Evolutionary conservation across 2,888 invertebrate genomes (phyloP).

Genomic region (Acanthosepion esculentum): DNA sequence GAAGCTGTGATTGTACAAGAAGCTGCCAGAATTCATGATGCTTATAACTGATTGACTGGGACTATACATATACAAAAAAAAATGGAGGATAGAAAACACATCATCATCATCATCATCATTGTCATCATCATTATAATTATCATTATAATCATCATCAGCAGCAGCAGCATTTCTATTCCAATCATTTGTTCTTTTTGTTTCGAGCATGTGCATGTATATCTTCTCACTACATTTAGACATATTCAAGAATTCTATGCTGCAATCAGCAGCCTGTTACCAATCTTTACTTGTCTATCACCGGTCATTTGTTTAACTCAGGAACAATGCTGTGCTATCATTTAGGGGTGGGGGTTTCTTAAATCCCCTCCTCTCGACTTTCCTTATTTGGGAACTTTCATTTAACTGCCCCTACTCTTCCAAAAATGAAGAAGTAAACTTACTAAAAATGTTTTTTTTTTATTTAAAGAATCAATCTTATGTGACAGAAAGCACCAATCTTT

Average conservation of each 20-base stretch:
- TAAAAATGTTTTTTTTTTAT: neutral
- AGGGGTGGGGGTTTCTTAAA: neutral
- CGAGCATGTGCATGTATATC: neutral
- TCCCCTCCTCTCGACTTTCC: neutral
- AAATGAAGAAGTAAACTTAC: neutral
- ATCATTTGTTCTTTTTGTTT: neutral
- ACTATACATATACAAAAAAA: neutral
- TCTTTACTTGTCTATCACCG: neutral
- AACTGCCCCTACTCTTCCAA: neutral
- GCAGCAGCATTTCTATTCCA: neutral
- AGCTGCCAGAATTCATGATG: slow-evolving; percentile 65
- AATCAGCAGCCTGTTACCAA: neutral
- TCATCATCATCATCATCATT: slow-evolving; percentile 37
- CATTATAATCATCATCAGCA: neutral
- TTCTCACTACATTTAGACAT: neutral
- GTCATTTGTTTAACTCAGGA: slow-evolving; percentile 33
- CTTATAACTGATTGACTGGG: slow-evolving; percentile 57
- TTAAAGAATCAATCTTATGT: neutral
- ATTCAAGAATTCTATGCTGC: neutral
- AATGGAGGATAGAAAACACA: neutral
- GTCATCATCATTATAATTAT: neutral
- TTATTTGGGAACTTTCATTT: neutral
- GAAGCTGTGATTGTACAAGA: slow-evolving; percentile 66
- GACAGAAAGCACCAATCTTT: neutral
- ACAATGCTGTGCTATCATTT: neutral